Percentiles rank a stretch among this genome's conserved stretches.
Evolutionary conservation across 1,140 invertebrate genomes (phyloP).

Genomic region (Bradynema listronoti): DNA sequence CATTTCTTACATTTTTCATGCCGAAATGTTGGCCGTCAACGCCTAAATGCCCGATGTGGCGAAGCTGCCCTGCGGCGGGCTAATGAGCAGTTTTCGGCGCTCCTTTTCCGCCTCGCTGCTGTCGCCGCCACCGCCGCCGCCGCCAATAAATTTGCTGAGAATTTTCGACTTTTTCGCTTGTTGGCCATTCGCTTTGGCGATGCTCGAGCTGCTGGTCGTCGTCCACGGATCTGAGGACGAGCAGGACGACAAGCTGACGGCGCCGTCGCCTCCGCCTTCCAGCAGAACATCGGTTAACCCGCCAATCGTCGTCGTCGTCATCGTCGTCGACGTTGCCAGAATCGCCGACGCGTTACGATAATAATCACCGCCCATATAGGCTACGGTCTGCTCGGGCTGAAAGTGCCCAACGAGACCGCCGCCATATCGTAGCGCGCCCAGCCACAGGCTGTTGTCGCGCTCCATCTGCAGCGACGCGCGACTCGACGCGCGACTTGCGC

Average conservation of each 20-base stretch:
- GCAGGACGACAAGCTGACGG: constrained; percentile 1
- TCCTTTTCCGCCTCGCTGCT: constrained; percentile 72
- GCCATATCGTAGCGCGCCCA: constrained; percentile 70
- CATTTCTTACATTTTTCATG: constrained; percentile 30
- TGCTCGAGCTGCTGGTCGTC: constrained; percentile 8
- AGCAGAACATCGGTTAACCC: constrained; percentile 2
- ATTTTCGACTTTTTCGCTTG: constrained; percentile 60
- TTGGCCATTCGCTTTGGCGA: constrained; percentile 23
- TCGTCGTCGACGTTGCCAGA: constrained; percentile 12
- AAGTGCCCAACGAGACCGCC: constrained; percentile 82
- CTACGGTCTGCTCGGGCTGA: constrained; percentile 78
- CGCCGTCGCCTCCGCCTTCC: too few species aligned
- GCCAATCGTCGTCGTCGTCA: constrained; percentile 20
- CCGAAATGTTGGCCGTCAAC: constrained; percentile 92
- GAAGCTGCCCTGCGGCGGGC: constrained; percentile 85
- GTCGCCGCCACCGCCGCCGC: constrained; percentile 64
- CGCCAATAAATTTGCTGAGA: constrained; percentile 34
- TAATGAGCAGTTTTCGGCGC: constrained; percentile 69
- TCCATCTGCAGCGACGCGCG: too few species aligned
- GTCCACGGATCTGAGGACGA: not conserved
- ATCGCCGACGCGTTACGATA: too few species aligned
- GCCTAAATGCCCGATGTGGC: constrained; percentile 92
- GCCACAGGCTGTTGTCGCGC: too few species aligned
- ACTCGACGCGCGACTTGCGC: too few species aligned
- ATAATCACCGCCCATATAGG: constrained; percentile 67